Percentiles rank a stretch among this genome's conserved stretches.
phyloP scores from a whole-genome alignment of 2,888 invertebrate species.

The Chrysolina americana region DNA sequence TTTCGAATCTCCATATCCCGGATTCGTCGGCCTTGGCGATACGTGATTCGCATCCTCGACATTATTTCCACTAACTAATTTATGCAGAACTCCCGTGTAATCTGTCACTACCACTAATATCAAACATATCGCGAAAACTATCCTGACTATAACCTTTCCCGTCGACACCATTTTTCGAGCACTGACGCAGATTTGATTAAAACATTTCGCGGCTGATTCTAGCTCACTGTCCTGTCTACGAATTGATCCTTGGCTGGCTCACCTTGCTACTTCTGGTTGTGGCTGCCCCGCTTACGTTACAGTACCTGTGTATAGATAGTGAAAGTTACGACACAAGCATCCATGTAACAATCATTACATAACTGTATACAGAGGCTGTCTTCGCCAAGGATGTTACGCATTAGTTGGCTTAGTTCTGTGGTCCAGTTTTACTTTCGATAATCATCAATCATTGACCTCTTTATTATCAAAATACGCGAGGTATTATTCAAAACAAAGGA shows the following conservation, averaged over 20 bases:
- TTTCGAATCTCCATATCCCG: conserved; percentile 68
- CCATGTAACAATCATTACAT: conserved; percentile 38
- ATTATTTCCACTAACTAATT: conserved; percentile 69
- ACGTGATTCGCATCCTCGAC: conserved; percentile 62
- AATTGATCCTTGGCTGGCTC: conserved; percentile 54
- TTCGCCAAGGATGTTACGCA: neutral
- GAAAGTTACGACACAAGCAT: conserved; percentile 51
- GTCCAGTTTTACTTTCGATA: conserved; percentile 9
- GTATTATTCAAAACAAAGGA: too few relatives aligned
- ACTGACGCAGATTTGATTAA: conserved; percentile 37
- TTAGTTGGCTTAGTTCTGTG: neutral
- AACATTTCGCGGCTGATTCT: conserved; percentile 51
- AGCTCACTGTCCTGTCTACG: conserved; percentile 45
- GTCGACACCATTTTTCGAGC: conserved; percentile 60
- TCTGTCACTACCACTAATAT: conserved; percentile 73
- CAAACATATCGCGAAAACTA: conserved; percentile 72
- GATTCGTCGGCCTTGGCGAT: conserved; percentile 65
- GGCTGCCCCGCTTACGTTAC: conserved; percentile 52
- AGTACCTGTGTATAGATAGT: conserved; percentile 47
- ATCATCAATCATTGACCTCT: neutral
- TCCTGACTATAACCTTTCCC: conserved; percentile 68
- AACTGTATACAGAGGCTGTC: conserved; percentile 26
- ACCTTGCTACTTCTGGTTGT: conserved; percentile 58
- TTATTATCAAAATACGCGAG: neutral
- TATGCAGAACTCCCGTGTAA: conserved; percentile 70